phyloP scores from a whole-genome alignment of 2,113 vertebrate genomes.

The Uropsilus gracilis region DNA sequence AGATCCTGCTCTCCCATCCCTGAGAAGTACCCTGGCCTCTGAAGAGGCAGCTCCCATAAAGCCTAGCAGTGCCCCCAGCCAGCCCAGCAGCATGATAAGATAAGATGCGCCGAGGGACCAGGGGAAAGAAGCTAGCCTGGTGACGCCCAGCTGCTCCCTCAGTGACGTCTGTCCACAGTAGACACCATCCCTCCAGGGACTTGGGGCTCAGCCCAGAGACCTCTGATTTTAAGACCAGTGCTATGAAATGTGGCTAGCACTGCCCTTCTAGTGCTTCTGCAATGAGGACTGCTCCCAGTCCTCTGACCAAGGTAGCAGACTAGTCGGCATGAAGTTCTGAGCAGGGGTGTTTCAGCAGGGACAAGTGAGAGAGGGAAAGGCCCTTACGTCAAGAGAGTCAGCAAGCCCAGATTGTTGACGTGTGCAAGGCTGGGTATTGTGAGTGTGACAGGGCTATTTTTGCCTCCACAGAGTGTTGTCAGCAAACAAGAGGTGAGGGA shows the following conservation, averaged over 20 bases:
- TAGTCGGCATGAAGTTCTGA: background rate
- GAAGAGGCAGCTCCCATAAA: background rate
- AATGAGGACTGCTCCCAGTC: background rate
- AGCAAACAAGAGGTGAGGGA: conserved; percentile 24
- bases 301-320: background rate
- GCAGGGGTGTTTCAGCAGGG: background rate
- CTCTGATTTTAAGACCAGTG: conserved; percentile 2
- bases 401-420: background rate
- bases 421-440: background rate
- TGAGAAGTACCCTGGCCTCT: background rate
- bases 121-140: conserved; percentile 3
- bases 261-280: conserved; percentile 19
- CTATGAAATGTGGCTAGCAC: background rate
- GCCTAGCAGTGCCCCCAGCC: background rate
- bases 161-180: background rate
- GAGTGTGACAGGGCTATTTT: conserved; percentile 31
- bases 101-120: background rate
- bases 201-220: conserved; percentile 13
- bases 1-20: background rate
- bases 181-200: background rate
- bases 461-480: background rate
- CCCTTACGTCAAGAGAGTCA: background rate
- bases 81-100: background rate
- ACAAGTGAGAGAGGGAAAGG: background rate
- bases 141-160: background rate